Conservation (phyloP, 2,888 invertebrate genomes). For the Apodemia mormo region DNA sequence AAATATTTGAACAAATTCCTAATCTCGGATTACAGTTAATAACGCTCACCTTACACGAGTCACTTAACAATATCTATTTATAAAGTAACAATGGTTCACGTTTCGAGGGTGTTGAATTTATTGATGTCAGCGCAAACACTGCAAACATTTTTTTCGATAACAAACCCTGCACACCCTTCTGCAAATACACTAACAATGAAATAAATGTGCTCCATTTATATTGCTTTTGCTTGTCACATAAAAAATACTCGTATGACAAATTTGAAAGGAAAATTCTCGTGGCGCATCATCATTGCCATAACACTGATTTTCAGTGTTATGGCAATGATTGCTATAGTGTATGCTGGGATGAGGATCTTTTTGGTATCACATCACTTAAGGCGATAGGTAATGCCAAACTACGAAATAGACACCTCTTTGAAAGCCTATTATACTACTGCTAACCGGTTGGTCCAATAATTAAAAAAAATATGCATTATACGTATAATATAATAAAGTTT, state of each 20-base stretch:
- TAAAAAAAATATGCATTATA: no score
- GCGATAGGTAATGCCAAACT: no score
- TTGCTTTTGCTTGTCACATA: not conserved
- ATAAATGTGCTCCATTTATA: not conserved
- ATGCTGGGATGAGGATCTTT: no score
- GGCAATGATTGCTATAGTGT: no score
- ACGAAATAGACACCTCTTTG: no score
- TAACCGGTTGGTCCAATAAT: no score
- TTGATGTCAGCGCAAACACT: conserved; percentile 44
- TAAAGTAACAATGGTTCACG: conserved; percentile 37
- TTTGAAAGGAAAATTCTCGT: no score
- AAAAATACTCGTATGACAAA: not conserved
- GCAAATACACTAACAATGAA: conserved; percentile 26
- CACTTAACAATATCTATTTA: conserved; percentile 35
- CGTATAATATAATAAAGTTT: no score
- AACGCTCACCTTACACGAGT: conserved; percentile 27
- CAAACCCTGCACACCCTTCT: conserved; percentile 35
- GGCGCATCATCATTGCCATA: no score
- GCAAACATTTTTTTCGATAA: conserved; percentile 46
- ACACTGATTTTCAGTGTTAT: no score
- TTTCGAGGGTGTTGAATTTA: conserved; percentile 45
- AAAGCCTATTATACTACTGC: no score
- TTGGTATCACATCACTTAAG: no score
- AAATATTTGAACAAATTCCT: not conserved
- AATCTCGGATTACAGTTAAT: conserved; percentile 12